Conservation (phyloP, 2,797 vertebrate species). For the Acanthiza pusilla region DNA sequence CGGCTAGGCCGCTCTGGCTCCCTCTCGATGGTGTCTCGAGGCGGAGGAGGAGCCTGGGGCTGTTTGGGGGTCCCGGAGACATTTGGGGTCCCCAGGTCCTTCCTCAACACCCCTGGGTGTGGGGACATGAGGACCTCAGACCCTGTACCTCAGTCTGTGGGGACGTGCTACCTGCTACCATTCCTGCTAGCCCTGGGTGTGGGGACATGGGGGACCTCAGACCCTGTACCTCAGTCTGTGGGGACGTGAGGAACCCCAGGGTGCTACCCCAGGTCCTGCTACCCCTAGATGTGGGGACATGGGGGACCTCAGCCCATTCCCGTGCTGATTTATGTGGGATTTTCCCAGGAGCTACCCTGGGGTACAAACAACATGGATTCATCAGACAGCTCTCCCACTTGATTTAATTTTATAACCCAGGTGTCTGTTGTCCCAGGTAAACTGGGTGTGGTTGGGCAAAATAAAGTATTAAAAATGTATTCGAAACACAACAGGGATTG, state of each 20-base stretch:
- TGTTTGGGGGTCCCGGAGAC: background rate
- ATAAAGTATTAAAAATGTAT: fast-evolving
- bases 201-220: background rate
- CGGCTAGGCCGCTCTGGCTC: fast-evolving
- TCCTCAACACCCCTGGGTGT: background rate
- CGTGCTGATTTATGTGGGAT: background rate
- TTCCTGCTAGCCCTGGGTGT: too few species aligned
- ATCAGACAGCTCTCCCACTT: background rate
- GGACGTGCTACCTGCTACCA: too few species aligned
- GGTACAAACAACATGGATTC: fast-evolving
- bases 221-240: background rate
- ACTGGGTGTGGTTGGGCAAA: fast-evolving
- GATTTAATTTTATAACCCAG: background rate
- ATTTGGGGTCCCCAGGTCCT: fast-evolving
- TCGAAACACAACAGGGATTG: fast-evolving
- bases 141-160: background rate
- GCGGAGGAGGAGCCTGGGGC: fast-evolving
- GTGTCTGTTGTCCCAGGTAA: fast-evolving
- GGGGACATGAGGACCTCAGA: background rate
- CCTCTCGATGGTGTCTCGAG: fast-evolving
- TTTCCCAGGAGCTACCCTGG: background rate
- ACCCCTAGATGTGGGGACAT: background rate
- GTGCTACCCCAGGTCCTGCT: too few species aligned
- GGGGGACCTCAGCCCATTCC: background rate
- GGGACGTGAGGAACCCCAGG: too few species aligned